Evolutionary conservation across 2,113 vertebrate genomes (phyloP).

Genomic region (Amphiprion percula): DNA sequence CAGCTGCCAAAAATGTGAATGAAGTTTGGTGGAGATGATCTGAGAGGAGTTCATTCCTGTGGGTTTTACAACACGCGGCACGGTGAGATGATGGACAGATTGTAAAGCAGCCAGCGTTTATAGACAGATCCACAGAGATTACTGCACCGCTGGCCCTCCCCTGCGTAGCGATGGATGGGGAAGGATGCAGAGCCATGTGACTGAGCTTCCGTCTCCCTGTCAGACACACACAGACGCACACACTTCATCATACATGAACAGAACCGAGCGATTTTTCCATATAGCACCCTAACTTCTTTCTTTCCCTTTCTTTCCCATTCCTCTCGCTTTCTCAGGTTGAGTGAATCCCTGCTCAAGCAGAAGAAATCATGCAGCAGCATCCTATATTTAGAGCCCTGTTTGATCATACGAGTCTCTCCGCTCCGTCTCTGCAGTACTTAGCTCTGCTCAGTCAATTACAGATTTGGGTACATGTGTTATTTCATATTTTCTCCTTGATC

Average conservation of each 20-base stretch:
- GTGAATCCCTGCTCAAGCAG: conserved; percentile 77
- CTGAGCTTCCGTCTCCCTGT: conserved; percentile 41
- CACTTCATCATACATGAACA: not conserved
- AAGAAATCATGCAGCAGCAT: conserved; percentile 71
- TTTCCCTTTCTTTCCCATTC: not conserved
- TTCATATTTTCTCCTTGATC: conserved; percentile 39
- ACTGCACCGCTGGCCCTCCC: conserved; percentile 25
- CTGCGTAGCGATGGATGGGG: conserved; percentile 36
- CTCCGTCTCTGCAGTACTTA: conserved; percentile 47
- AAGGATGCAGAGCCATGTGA: conserved; percentile 59
- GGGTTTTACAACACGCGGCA: conserved; percentile 9
- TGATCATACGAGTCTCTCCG: conserved; percentile 65
- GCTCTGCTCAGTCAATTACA: conserved; percentile 51
- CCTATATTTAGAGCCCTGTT: conserved; percentile 79
- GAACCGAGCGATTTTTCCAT: conserved; percentile 17
- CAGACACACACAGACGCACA: conserved; percentile 11
- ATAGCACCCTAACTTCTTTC: not conserved
- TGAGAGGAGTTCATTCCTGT: conserved; percentile 1
- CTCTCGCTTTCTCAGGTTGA: conserved; percentile 44
- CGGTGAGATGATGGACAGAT: conserved; percentile 39
- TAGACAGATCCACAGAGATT: conserved; percentile 52
- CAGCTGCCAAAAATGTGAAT: not conserved
- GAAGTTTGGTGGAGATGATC: not conserved
- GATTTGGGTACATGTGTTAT: conserved; percentile 50
- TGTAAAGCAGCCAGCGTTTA: conserved; percentile 49